Conservation (phyloP, 2,797 vertebrate species). For the Coluber constrictor region DNA sequence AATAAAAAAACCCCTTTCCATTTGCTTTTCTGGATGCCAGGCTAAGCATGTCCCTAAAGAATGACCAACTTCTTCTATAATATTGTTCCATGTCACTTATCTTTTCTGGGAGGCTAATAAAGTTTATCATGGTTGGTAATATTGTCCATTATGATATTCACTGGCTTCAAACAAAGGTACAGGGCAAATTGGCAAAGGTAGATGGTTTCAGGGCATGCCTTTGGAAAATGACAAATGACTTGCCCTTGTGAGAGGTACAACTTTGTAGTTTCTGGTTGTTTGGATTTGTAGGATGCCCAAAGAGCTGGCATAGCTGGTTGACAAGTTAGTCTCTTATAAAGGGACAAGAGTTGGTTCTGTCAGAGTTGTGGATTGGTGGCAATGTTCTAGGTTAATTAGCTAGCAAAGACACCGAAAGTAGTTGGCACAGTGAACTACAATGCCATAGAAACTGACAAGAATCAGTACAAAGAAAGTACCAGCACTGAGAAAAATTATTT, state of each 20-base stretch:
- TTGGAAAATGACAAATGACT: background rate
- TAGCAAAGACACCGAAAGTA: background rate
- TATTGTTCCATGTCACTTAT: background rate
- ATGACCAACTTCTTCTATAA: background rate
- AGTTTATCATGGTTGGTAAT: background rate
- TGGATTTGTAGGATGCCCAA: background rate
- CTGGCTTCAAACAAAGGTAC: background rate
- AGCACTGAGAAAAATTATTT: background rate
- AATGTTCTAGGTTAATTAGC: background rate
- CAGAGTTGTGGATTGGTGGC: background rate
- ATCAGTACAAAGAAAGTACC: background rate
- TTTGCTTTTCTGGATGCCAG: background rate
- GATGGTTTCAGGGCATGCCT: background rate
- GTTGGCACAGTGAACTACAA: background rate
- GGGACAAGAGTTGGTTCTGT: background rate
- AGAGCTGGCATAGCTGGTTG: background rate
- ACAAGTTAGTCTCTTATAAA: background rate
- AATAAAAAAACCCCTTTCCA: background rate
- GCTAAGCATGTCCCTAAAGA: background rate
- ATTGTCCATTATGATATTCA: background rate
- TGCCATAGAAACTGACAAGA: background rate
- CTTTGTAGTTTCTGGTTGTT: background rate
- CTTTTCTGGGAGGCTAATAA: background rate
- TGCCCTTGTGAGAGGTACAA: background rate
- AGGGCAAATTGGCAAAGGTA: background rate